Evolutionary conservation across 2,113 vertebrate genomes (phyloP), one percentile per base, ranked within the genome.

Genomic region (Bubalus kerabau): DNA sequence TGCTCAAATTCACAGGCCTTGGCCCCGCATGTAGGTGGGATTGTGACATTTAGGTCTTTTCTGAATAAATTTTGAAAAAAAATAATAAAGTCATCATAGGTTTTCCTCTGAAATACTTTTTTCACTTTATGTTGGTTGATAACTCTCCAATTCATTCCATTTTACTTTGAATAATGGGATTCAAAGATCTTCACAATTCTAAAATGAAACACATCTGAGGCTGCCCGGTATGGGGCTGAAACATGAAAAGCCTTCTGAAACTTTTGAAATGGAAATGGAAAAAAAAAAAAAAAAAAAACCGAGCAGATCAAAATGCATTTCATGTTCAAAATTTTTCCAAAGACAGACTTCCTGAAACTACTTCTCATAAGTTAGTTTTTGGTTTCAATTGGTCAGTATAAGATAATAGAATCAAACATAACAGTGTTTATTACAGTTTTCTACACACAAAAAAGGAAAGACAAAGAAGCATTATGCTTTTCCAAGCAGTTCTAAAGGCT

Each of bases 121-220:
- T 97, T 93, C 54, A 83, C 48, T 96, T 98, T 83, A 87, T 97
- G 87, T 95, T 96, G 78, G 90, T 93, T 97, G 93, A 96, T 97
- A 95, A 96, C 54, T 97, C 92, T 96, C 92, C 96, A 96, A 89
- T 97, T 96, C 97, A 97, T 96, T 95, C 90, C 90, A 76, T 97
- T 98, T 98, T 98, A 95, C 97, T 98, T 98, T 97, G 94, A 97
- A 98, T 98, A 96, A 98, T 98, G 48, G 96, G 82, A 97, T 98
- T 98, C 92, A 97, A 97, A 98, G 95, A 94, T 84, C 54, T 56
- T 92, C 87, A 92, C 67, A 87, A 93, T 95, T 92, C 91, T 96
- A 36, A 96, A 98, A 97, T 96, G 97, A 97, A 96, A 86, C 88
- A 95, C 92, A 97, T 98, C 96, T 96, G 94, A 98, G 60, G 82